A percentile compares a stretch with the other conserved stretches of the same genome.
phyloP scores from a whole-genome alignment of 2,888 invertebrate species.

The Eurois occulta region DNA sequence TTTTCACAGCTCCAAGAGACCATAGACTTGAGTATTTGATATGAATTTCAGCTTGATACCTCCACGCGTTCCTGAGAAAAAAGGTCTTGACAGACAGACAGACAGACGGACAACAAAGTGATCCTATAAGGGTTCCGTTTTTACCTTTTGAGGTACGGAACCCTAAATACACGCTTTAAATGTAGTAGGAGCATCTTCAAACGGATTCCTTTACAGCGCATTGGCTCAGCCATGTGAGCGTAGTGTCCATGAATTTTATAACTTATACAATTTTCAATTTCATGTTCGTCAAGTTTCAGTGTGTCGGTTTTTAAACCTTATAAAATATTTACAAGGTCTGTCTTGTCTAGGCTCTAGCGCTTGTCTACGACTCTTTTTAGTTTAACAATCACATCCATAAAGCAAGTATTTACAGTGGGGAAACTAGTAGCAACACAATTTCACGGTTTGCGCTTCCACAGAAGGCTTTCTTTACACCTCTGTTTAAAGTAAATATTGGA shows the following conservation, averaged over 20 bases:
- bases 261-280: not conserved
- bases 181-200: not conserved
- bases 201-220: not conserved
- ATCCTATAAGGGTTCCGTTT: too few relatives aligned
- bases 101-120: too few relatives aligned
- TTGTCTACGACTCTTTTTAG: conserved; percentile 25
- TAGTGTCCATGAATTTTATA: not conserved
- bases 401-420: conserved; percentile 56
- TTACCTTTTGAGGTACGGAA: too few relatives aligned
- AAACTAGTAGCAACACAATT: conserved; percentile 66
- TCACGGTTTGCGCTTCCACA: conserved; percentile 63
- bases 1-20: too few relatives aligned
- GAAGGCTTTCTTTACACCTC: conserved; percentile 67
- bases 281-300: not conserved
- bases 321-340: not conserved
- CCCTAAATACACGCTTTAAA: too few relatives aligned
- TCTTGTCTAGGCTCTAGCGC: not conserved
- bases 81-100: too few relatives aligned
- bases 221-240: not conserved
- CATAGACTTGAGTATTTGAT: too few relatives aligned
- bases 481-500: conserved; percentile 67
- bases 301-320: not conserved
- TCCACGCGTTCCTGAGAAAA: too few relatives aligned
- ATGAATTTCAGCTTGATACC: too few relatives aligned
- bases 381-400: conserved; percentile 12